A percentile compares a stretch with the other conserved stretches of the same genome.
Conservation (phyloP, 2,888 invertebrate genomes). For the Cataglyphis altisquamis region DNA sequence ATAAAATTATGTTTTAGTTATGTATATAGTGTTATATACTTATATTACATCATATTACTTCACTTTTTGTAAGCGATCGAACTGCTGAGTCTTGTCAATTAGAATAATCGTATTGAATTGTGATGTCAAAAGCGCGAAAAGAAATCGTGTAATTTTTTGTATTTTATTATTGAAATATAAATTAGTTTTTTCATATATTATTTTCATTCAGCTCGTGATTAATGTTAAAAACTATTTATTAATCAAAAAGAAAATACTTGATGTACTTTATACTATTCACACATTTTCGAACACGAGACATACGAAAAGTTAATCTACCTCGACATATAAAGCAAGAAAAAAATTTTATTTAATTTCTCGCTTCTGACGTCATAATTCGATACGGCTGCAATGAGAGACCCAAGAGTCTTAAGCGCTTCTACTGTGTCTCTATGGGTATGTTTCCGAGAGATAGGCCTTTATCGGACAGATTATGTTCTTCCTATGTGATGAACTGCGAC, state of each 20-base stretch:
- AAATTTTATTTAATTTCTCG: not conserved
- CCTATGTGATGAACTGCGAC: not conserved
- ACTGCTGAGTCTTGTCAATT: not conserved
- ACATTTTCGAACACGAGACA: not conserved
- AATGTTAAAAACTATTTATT: not conserved
- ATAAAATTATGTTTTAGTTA: too few relatives aligned
- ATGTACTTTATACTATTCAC: too few relatives aligned
- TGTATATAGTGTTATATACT: not conserved
- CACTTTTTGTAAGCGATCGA: not conserved
- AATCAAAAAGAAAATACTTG: not conserved
- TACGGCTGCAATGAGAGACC: not conserved
- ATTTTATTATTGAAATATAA: not conserved
- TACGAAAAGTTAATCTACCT: not conserved
- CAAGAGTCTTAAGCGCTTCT: not conserved
- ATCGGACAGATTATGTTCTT: conserved; percentile 1
- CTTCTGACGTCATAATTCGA: not conserved
- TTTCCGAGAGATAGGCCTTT: conserved; percentile 9
- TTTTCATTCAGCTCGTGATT: not conserved
- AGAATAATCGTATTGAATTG: not conserved
- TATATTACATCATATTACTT: not conserved
- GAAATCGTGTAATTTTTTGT: not conserved
- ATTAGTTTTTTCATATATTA: not conserved
- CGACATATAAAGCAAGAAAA: not conserved
- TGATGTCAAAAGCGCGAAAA: not conserved
- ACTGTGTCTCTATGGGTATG: not conserved